Base-by-base conservation (phyloP, 2,797 vertebrate genomes). In the Corythornis leucogaster region DNA sequence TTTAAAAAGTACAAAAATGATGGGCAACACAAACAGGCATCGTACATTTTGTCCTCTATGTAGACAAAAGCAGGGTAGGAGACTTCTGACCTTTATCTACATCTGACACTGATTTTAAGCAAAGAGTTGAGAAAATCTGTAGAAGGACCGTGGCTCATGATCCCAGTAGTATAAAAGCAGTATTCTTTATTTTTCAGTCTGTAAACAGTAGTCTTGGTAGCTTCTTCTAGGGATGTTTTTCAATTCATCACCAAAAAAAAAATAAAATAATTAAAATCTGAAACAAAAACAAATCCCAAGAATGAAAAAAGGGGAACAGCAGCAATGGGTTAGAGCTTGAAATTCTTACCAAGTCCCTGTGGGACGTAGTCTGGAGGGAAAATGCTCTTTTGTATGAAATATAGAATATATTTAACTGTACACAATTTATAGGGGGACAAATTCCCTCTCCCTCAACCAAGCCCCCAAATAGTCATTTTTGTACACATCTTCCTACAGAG, bases 91-190 rank as follows among this genome's bases (percentile, higher is more conserved):
- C 91, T 96, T 94, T 30, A 96, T 93, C 94, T 94, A 95, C 66
- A 95, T 86, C 79, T 94, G 93, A 93, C 62, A 42, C 87, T 58
- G 76, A 93, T 78, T 91, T 94, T 80, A 95, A 96, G 91, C 94
- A 90, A 70, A 90, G 67, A 91, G 58, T 68, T 83, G 76, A 95
- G 77, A 79, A 88, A 63, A 94, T 92, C 93, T 92, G 88, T 96
- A 96, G 92, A 95, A 97, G 93, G 96, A 92, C 97, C 87, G 63
- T 92, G 90, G 93, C 92, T 97, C 94, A 80, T 85, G 89, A 97
- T 95, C 87, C 97, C 97, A 97, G 96, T 96, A 97, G 96, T 96
- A 97, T 76, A 97, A 98, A 98, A 97, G 95, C 95, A 97, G 80
- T 97, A 82, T 91, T 95, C 96, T 50, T 96, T 91, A 94, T 96